These are phyloP conservation scores for Cephus nigrinus DNA, from an alignment of 2,888 invertebrate genomes.

Conservation along the genomic window DNA sequence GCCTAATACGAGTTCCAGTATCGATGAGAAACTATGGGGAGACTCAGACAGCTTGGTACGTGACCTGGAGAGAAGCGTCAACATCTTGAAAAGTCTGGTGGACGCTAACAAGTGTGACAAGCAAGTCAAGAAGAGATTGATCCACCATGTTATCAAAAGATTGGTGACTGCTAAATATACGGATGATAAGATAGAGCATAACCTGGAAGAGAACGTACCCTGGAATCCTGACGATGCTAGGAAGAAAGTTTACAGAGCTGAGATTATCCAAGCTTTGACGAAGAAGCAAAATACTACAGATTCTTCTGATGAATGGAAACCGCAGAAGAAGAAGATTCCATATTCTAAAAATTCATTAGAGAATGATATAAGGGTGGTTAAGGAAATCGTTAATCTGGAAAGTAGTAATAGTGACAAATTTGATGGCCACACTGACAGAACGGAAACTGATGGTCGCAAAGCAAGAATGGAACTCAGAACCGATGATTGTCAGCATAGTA, in stretches of 20 bases:
- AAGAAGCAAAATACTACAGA: constrained; percentile 56
- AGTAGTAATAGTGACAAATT: constrained; percentile 59
- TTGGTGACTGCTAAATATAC: constrained; percentile 72
- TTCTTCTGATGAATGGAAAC: constrained; percentile 59
- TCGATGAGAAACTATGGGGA: constrained; percentile 63
- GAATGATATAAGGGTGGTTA: constrained; percentile 36
- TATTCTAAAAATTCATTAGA: constrained; percentile 35
- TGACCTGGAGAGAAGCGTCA: constrained; percentile 74
- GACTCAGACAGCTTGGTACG: constrained; percentile 67
- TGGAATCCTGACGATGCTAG: constrained; percentile 64
- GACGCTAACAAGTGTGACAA: constrained; percentile 72
- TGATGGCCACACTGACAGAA: constrained; percentile 55
- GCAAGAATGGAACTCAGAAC: constrained; percentile 58
- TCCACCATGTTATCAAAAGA: constrained; percentile 75
- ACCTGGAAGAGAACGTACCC: constrained; percentile 62
- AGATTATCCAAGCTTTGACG: constrained; percentile 56
- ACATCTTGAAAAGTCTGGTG: constrained; percentile 71
- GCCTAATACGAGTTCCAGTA: constrained; percentile 59
- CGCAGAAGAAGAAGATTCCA: constrained; percentile 33
- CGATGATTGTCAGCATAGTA: constrained; percentile 50
- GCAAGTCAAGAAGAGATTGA: constrained; percentile 72
- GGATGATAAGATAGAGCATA: constrained; percentile 67
- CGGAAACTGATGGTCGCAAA: constrained; percentile 60
- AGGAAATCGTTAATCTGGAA: constrained; percentile 45
- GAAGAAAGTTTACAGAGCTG: constrained; percentile 57